A percentile compares a stretch with the other conserved stretches of the same genome.
These are phyloP conservation scores for Notothenia coriiceps DNA, from an alignment of 2,113 vertebrate species.

Conservation along the genomic window DNA sequence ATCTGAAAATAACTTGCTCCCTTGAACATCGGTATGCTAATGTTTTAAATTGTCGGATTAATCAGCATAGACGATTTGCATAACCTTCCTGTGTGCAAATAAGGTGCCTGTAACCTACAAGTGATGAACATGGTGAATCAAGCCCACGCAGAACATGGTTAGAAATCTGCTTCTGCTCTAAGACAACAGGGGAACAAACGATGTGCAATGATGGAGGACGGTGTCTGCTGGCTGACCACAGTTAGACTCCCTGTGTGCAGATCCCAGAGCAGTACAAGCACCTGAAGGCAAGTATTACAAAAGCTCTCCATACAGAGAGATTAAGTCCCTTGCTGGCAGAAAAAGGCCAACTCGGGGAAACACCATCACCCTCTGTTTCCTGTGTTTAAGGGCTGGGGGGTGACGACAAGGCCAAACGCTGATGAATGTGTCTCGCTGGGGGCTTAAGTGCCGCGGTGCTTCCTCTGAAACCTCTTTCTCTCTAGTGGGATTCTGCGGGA, in stretches of 20 bases:
- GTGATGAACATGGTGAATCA: constrained; percentile 48
- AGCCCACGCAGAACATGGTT: constrained; percentile 40
- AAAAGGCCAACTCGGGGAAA: background rate
- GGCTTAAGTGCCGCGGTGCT: background rate
- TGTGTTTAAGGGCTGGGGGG: constrained; percentile 26
- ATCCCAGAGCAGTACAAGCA: constrained; percentile 35
- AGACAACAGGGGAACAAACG: background rate
- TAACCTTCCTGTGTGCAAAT: constrained; percentile 58
- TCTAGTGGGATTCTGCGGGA: background rate
- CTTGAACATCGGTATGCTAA: constrained; percentile 44
- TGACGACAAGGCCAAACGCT: constrained; percentile 24
- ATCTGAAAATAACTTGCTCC: constrained; percentile 7
- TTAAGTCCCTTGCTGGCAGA: constrained; percentile 33
- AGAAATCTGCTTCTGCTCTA: constrained; percentile 1
- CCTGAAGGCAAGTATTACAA: constrained; percentile 41
- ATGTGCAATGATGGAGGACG: constrained; percentile 26
- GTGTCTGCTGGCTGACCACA: constrained; percentile 41
- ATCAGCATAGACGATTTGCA: constrained; percentile 52
- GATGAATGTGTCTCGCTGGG: constrained; percentile 39
- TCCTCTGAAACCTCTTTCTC: background rate
- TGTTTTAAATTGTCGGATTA: constrained; percentile 46
- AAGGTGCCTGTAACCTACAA: constrained; percentile 20
- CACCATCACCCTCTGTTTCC: constrained; percentile 20
- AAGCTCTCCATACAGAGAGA: constrained; percentile 24
- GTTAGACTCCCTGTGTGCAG: constrained; percentile 13